Percentiles rank a stretch among this genome's conserved stretches.
Conservation (phyloP, 2,888 invertebrate species). For the Melanostoma mellinum region DNA sequence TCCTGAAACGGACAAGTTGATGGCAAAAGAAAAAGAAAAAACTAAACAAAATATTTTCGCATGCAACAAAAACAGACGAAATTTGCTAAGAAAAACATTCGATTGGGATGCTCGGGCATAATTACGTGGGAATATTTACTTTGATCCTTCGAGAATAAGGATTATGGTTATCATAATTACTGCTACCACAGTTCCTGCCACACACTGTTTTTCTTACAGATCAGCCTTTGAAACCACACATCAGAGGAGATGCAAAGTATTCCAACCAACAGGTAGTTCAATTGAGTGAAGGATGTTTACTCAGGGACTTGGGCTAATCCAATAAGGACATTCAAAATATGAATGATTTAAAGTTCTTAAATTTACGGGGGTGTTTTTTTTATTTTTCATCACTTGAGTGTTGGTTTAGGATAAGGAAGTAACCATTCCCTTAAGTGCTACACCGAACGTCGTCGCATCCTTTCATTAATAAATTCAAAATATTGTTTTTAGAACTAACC, state of each 20-base stretch:
- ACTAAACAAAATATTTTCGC: conserved; percentile 24
- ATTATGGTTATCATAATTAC: conserved; percentile 56
- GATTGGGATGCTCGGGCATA: conserved; percentile 48
- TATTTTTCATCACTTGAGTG: background rate
- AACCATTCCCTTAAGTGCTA: conserved; percentile 1
- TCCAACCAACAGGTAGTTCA: conserved; percentile 34
- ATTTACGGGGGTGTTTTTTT: background rate
- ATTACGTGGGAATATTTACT: conserved; percentile 50
- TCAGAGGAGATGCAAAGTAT: background rate
- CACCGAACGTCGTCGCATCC: conserved; percentile 10
- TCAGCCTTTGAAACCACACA: conserved; percentile 19
- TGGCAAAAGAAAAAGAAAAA: background rate
- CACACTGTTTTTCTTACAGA: conserved; percentile 46
- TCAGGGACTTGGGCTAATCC: conserved; percentile 39
- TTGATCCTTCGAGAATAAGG: conserved; percentile 32
- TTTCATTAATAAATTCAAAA: conserved; percentile 54
- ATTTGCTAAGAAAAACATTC: conserved; percentile 41
- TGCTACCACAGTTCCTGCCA: conserved; percentile 19
- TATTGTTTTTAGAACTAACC: conserved; percentile 38
- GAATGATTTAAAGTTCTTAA: conserved; percentile 22
- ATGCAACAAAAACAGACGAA: conserved; percentile 23
- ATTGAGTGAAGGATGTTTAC: conserved; percentile 34
- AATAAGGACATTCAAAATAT: conserved; percentile 30
- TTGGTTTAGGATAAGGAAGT: conserved; percentile 40
- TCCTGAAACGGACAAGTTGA: conserved; percentile 5